phyloP scores from a whole-genome alignment of 2,888 invertebrate genomes.

The Pocota personata region DNA sequence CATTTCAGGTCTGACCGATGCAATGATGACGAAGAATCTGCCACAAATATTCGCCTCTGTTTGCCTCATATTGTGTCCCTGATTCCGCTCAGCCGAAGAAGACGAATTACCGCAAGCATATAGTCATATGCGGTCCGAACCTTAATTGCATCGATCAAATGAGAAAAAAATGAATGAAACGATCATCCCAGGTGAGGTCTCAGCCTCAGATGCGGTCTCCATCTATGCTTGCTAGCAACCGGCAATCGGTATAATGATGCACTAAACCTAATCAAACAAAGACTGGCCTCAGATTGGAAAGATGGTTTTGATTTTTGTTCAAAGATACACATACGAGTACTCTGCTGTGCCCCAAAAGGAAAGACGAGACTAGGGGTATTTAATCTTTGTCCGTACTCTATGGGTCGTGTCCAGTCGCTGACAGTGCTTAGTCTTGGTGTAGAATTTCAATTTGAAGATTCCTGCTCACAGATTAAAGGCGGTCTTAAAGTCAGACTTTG shows the following conservation, averaged over 20 bases:
- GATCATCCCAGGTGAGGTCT: neutral
- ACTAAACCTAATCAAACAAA: constrained; percentile 38
- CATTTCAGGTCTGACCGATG: constrained; percentile 6
- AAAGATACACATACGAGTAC: constrained; percentile 13
- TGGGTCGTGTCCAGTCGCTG: neutral
- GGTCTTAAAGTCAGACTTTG: neutral
- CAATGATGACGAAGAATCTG: constrained; percentile 22
- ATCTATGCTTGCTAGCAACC: constrained; percentile 3
- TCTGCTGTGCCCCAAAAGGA: constrained; percentile 39
- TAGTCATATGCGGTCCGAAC: constrained; percentile 28
- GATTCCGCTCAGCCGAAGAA: constrained; percentile 42
- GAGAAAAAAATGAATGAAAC: constrained; percentile 7
- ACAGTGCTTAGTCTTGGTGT: neutral
- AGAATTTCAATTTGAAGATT: constrained; percentile 5
- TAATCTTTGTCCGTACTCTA: neutral
- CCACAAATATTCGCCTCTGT: constrained; percentile 60
- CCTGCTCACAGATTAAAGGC: constrained; percentile 19
- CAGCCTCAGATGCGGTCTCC: constrained; percentile 5
- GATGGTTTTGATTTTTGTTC: constrained; percentile 46
- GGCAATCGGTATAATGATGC: constrained; percentile 38
- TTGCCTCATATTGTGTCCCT: constrained; percentile 58
- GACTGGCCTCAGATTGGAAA: constrained; percentile 22
- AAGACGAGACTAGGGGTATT: neutral
- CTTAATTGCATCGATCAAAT: constrained; percentile 23
- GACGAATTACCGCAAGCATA: constrained; percentile 1